Evolutionary conservation across 30 jellyfish, hydroid and myxozoan species (phyloP).

Genomic region (Aurelia coerulea): DNA sequence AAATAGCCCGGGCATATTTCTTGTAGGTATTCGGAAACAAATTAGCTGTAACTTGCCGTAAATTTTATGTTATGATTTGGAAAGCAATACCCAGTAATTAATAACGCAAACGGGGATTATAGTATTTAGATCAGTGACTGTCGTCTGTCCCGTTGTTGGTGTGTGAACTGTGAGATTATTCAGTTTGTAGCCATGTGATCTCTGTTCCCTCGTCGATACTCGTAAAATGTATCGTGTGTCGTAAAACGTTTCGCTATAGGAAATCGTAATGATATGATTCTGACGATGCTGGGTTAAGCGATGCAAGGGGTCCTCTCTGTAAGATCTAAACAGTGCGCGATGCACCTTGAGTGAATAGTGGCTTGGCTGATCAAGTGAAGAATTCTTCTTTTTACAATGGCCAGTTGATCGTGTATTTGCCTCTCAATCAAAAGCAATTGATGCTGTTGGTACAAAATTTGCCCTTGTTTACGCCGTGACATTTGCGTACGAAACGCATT

Average conservation of each 20-base stretch:
- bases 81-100: constrained; percentile 44
- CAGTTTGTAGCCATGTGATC: constrained; percentile 31
- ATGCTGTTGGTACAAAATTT: too few species aligned
- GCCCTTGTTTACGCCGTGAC: too few species aligned
- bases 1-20: too few species aligned
- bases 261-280: not conserved
- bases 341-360: too few species aligned
- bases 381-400: too few species aligned
- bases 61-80: not conserved
- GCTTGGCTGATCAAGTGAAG: too few species aligned
- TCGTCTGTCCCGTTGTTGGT: constrained; percentile 46
- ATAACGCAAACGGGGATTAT: constrained; percentile 58
- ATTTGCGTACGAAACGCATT: too few species aligned
- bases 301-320: too few species aligned
- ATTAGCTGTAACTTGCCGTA: not conserved
- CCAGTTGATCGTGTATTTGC: too few species aligned
- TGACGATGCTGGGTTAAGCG: not conserved
- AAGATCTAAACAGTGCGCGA: too few species aligned
- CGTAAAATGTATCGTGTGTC: constrained; percentile 15
- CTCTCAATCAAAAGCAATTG: too few species aligned
- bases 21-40: too few species aligned
- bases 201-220: constrained; percentile 39
- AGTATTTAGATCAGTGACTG: constrained; percentile 29
- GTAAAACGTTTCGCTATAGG: constrained; percentile 12
- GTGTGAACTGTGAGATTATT: constrained; percentile 37